Conservation (phyloP, 2,113 vertebrate species). For the Pygoscelis adeliae region DNA sequence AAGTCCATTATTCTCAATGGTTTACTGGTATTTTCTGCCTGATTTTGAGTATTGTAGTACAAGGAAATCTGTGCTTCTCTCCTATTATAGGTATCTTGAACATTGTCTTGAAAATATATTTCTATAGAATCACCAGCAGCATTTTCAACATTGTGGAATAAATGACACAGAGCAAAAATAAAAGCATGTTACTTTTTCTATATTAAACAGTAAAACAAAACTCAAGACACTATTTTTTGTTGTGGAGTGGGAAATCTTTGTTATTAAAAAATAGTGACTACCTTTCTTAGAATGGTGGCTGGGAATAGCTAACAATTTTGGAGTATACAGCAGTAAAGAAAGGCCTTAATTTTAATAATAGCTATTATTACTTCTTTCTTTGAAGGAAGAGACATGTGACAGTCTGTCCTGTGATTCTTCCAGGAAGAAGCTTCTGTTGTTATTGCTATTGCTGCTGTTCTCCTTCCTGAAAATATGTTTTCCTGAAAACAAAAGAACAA, state of each 20-base stretch:
- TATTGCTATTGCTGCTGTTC: not conserved
- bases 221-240: not conserved
- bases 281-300: not conserved
- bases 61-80: not conserved
- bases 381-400: not conserved
- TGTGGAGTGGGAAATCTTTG: not conserved
- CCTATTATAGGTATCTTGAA: not conserved
- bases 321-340: not conserved
- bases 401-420: not conserved
- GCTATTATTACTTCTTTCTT: not conserved
- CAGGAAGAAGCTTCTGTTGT: not conserved
- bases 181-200: not conserved
- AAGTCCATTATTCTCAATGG: not conserved
- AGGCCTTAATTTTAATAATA: not conserved
- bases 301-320: not conserved
- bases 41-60: not conserved
- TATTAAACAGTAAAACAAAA: not conserved
- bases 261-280: not conserved
- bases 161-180: not conserved
- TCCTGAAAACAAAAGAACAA: not conserved
- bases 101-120: not conserved
- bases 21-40: not conserved
- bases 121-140: not conserved
- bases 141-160: not conserved
- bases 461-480: not conserved